Percentiles rank a stretch among this genome's conserved stretches.
These are phyloP conservation scores for Megastigmus dorsalis DNA, from an alignment of 2,888 invertebrate species.

Conservation along the genomic window DNA sequence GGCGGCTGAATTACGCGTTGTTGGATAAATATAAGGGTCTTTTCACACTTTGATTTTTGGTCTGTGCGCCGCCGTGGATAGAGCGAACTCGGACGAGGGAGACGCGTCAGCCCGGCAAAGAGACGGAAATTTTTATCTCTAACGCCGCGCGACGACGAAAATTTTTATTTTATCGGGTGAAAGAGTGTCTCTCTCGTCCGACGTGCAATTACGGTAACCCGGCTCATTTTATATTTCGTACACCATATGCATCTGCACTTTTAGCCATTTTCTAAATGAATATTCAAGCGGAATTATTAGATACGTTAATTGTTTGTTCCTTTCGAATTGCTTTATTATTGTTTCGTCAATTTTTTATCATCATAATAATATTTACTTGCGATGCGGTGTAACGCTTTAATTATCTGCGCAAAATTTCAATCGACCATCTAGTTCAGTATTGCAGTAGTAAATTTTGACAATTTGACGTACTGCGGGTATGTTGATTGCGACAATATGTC, in stretches of 20 bases:
- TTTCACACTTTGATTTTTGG: neutral
- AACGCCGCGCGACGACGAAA: neutral
- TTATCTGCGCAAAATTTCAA: too few species aligned
- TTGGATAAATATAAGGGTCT: neutral
- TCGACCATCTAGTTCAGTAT: too few species aligned
- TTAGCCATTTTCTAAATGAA: neutral
- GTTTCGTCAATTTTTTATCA: too few species aligned
- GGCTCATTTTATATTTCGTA: slow-evolving; percentile 17
- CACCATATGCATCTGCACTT: neutral
- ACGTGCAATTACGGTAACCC: too few species aligned
- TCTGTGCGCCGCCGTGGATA: too few species aligned
- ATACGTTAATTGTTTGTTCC: too few species aligned
- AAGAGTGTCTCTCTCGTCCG: neutral
- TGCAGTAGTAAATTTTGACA: too few species aligned
- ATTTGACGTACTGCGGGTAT: too few species aligned
- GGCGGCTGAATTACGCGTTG: neutral
- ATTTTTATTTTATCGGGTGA: slow-evolving; percentile 20
- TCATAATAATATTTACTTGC: too few species aligned
- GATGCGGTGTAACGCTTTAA: too few species aligned
- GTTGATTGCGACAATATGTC: neutral
- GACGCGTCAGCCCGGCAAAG: neutral
- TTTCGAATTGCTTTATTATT: too few species aligned
- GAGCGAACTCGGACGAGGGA: neutral
- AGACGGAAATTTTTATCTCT: neutral
- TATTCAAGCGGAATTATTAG: too few species aligned